These are phyloP conservation scores for Operophtera brumata DNA, from an alignment of 2,888 invertebrate genomes.

Conservation along the genomic window DNA sequence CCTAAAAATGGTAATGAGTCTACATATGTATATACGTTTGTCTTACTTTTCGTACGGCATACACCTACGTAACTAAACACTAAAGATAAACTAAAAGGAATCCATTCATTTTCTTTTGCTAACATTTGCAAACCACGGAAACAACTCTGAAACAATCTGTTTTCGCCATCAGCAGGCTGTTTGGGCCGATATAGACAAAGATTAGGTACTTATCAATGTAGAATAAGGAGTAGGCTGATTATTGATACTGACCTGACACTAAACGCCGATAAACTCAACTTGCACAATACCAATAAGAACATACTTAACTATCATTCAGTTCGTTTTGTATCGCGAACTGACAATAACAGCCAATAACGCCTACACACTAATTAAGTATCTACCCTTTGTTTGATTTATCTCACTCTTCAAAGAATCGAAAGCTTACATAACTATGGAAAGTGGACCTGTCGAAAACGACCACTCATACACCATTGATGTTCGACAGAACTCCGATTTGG, in stretches of 20 bases:
- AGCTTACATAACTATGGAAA: conserved; percentile 68
- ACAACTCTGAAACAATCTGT: not conserved
- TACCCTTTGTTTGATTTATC: conserved; percentile 58
- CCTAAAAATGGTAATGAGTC: no score
- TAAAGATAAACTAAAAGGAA: no score
- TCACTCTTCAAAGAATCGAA: conserved; percentile 47
- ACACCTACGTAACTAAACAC: no score
- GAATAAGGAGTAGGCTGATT: conserved; percentile 24
- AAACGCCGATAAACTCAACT: conserved; percentile 29
- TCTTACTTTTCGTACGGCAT: no score
- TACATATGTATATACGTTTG: no score
- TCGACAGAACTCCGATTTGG: conserved; percentile 67
- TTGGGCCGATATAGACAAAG: conserved; percentile 12
- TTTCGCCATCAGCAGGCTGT: conserved; percentile 2
- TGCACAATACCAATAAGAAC: conserved; percentile 26
- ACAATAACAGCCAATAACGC: conserved; percentile 45
- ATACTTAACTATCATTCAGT: conserved; percentile 24
- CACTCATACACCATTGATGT: conserved; percentile 65
- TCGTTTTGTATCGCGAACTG: conserved; percentile 21
- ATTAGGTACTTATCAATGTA: conserved; percentile 21
- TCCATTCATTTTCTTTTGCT: no score
- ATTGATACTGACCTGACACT: conserved; percentile 29
- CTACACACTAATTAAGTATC: conserved; percentile 60
- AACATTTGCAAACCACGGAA: no score
- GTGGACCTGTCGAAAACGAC: conserved; percentile 58